Base-by-base conservation (phyloP, 2,113 vertebrate species). In the Gallinago paraguaiae region DNA sequence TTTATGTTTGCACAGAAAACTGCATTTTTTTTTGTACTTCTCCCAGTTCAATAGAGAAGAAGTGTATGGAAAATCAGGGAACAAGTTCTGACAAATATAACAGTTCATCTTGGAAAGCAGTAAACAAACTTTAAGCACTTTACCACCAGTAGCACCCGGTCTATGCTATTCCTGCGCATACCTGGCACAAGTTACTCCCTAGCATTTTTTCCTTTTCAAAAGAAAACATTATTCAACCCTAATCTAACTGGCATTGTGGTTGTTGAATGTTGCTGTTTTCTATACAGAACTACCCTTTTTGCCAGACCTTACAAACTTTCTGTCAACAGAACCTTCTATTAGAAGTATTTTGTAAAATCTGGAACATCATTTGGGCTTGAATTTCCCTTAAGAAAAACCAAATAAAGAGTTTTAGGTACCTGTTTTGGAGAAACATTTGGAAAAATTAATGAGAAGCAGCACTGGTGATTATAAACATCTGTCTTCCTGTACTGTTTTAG, bases 381-480 rank as follows among this genome's bases (percentile, higher is more conserved):
- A 60, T 84, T 92, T 89, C n/a, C 33, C 9, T 69, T 91, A 71
- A 79, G 20, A 72, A 72, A 95, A 91, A 79, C 46, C 41, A 93
- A 91, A 79, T 9, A 82, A 27, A 83, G 30, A 51, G 18, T 72
- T 50, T 71, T 64, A 82, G 13, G 28, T 72, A 82, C n/a, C 45
- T 85, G 18, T 50, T 76, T 84, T 53, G 78, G 64, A 89, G 50
- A 96, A 87, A 57, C 7, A 76, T 65, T 87, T 82, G 65, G 78
- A 68, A 77, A 85, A 83, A 87, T 56, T 71, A 82, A 20, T 54
- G 59, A 2, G 4, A 61, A 94, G 35, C 18, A 87, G 33, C 3
- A 59, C 18, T 71, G 9, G 3, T 85, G 46, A 91, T 93, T 83
- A 70, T 75, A 95, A 94, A 95, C 76, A 89, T 92, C 56, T 96